Conservation (phyloP, 2,888 invertebrate species). For the Taenaris catops region DNA sequence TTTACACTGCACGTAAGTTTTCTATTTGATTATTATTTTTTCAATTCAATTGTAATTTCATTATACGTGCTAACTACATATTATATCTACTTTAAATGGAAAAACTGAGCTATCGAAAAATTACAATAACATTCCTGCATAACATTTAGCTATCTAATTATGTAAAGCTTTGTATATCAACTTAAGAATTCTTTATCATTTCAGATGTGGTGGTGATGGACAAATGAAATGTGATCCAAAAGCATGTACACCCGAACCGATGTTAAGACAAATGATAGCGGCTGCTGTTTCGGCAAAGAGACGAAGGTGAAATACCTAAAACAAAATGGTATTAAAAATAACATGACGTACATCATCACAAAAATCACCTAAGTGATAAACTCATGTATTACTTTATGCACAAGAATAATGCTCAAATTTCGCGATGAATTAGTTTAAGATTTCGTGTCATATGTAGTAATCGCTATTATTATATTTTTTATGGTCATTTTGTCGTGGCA, state of each 20-base stretch:
- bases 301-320: conserved; percentile 82
- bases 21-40: conserved; percentile 3
- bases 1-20: conserved; percentile 95
- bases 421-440: conserved; percentile 72
- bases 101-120: too few relatives aligned
- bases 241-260: conserved; percentile 93
- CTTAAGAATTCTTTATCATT: too few relatives aligned
- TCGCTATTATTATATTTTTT: conserved; percentile 54
- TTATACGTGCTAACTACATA: too few relatives aligned
- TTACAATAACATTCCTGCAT: too few relatives aligned
- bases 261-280: conserved; percentile 94
- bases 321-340: conserved; percentile 33
- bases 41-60: not conserved
- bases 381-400: conserved; percentile 70
- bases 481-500: conserved; percentile 64
- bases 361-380: conserved; percentile 59
- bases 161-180: too few relatives aligned
- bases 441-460: conserved; percentile 77
- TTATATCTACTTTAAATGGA: too few relatives aligned
- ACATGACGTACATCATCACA: conserved; percentile 51
- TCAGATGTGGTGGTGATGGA: conserved; percentile 94
- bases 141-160: too few relatives aligned
- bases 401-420: conserved; percentile 77
- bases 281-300: conserved; percentile 87
- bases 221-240: conserved; percentile 97